A percentile compares a stretch with the other conserved stretches of the same genome.
These are phyloP conservation scores for Dipodomys spectabilis DNA, from an alignment of 2,113 vertebrate species.

Conservation along the genomic window DNA sequence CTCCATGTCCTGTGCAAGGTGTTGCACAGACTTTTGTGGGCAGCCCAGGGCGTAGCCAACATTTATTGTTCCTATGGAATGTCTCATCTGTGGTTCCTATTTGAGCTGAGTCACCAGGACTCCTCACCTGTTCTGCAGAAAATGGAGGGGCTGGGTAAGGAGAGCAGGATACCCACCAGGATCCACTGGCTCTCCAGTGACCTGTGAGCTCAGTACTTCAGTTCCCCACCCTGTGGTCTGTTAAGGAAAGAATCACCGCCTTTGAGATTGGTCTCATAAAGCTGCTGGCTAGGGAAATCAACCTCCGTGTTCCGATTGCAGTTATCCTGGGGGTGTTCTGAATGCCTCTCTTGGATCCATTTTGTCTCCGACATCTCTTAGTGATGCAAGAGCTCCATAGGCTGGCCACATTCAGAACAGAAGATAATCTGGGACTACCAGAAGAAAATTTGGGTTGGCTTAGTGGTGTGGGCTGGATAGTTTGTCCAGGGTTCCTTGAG, in stretches of 20 bases:
- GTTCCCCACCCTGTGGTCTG: not conserved
- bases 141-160: not conserved
- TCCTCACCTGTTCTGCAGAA: not conserved
- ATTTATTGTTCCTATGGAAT: constrained; percentile 8
- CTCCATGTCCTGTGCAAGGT: not conserved
- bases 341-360: not conserved
- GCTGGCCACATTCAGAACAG: not conserved
- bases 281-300: not conserved
- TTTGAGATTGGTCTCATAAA: not conserved
- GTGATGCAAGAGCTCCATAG: not conserved
- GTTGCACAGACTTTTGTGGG: constrained; percentile 33
- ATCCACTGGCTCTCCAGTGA: not conserved
- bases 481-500: not conserved
- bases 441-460: not conserved
- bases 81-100: not conserved
- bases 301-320: not conserved
- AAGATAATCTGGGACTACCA: not conserved
- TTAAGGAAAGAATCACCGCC: not conserved
- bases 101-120: not conserved
- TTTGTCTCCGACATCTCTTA: not conserved
- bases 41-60: not conserved
- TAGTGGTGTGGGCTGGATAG: not conserved
- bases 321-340: not conserved
- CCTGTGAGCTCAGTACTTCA: not conserved
- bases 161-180: not conserved